phyloP scores from a whole-genome alignment of 2,797 vertebrate species.

The Cryptoprocta ferox region DNA sequence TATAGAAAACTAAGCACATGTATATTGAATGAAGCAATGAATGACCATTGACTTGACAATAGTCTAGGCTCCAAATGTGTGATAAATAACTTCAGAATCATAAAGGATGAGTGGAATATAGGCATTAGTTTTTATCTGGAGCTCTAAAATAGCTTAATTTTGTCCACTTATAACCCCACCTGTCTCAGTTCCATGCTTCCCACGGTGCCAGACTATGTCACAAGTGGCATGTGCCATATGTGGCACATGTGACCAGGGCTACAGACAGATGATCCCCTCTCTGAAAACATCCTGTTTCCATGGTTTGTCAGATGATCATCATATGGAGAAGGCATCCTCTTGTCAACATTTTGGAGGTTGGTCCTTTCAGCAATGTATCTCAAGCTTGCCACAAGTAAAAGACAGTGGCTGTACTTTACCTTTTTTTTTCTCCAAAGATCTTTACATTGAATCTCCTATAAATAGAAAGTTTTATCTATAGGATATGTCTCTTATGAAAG shows the following conservation, averaged over 20 bases:
- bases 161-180: neutral
- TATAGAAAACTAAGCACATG: neutral
- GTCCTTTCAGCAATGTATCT: neutral
- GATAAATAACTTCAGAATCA: neutral
- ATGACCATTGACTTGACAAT: neutral
- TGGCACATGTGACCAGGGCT: neutral
- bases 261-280: neutral
- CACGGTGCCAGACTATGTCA: neutral
- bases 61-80: neutral
- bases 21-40: neutral
- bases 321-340: neutral
- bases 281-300: neutral
- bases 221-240: too few species aligned
- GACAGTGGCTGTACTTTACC: neutral
- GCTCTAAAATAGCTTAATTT: neutral
- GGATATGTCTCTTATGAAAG: neutral
- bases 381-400: neutral
- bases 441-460: neutral
- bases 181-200: neutral
- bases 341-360: neutral
- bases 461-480: neutral
- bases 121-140: neutral
- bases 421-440: neutral
- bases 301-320: neutral
- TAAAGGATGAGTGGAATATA: neutral